Conservation (phyloP, 2,888 invertebrate species). For the Ochlodes sylvanus region DNA sequence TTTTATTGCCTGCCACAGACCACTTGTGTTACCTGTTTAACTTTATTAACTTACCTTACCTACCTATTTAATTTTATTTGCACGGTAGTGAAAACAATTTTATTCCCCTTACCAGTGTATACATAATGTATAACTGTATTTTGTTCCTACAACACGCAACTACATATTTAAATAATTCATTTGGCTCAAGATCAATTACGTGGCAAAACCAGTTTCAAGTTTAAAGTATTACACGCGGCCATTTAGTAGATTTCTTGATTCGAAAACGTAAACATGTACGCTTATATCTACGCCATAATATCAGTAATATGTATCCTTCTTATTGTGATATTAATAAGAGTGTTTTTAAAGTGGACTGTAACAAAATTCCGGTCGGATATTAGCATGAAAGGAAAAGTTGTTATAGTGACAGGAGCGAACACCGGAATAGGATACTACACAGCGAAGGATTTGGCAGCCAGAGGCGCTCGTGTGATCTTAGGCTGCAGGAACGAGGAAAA, state of each 20-base stretch:
- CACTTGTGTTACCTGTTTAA: too few species aligned
- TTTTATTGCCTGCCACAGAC: too few species aligned
- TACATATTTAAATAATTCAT: not conserved
- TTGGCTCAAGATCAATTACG: not conserved
- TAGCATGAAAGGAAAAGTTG: slow-evolving; percentile 55
- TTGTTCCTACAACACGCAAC: too few species aligned
- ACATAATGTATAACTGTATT: too few species aligned
- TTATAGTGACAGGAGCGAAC: slow-evolving; percentile 66
- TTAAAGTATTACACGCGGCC: not conserved
- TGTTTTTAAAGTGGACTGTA: slow-evolving; percentile 44
- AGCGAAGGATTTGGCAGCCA: slow-evolving; percentile 65
- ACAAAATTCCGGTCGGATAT: slow-evolving; percentile 48
- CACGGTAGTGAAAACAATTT: too few species aligned
- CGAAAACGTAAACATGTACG: slow-evolving; percentile 1
- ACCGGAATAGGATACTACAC: slow-evolving; percentile 64
- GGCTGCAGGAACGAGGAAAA: slow-evolving; percentile 74
- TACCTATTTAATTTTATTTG: too few species aligned
- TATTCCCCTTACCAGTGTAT: too few species aligned
- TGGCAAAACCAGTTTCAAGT: not conserved
- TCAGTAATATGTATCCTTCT: slow-evolving; percentile 18
- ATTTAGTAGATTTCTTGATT: not conserved
- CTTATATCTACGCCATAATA: slow-evolving; percentile 11
- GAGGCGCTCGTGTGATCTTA: slow-evolving; percentile 81
- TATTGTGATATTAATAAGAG: slow-evolving; percentile 5
- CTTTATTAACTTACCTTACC: too few species aligned